Base-by-base conservation (phyloP, 2,113 vertebrate species). In the Sphyrna mokarran region DNA sequence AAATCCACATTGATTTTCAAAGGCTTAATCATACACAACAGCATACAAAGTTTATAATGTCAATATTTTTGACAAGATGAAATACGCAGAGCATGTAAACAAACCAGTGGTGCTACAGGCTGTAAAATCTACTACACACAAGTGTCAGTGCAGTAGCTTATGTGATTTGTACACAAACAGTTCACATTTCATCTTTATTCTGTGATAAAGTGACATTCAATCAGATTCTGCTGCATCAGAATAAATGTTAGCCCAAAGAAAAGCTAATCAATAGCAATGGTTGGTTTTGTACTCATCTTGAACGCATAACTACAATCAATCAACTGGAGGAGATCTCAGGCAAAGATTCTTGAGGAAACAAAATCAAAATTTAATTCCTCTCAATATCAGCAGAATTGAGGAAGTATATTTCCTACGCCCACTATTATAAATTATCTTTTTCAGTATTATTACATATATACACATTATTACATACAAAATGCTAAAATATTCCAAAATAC, bases 141-240 rank as follows among this genome's bases (percentile, higher is more conserved):
- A 95, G 48, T 72, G 69, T 48, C 68, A 54, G 1, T 94, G 22
- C 0, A 69, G 63, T 68, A 94, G 37, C 93, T 70, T 43, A 70
- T 94, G 68, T 95, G 94, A 95, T 72, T 72, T 54, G 68, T 72
- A 13, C 37, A 4, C 37, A 70, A 70, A 37, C 3, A 20, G 70
- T 94, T 70, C 93, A 94, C 68, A 48, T 94, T 94, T 70, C 40
- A 94, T 43, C 22, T 69, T 20, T 13, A 94, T 94, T 94, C 37
- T 94, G 66, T 26, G 23, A 48, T 95, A 72, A 70, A 95, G 54
- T 72, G 33, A 43, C 43, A 95, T 33, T 72, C 6, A 43, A 23
- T 72, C 66, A 48, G 43, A 70, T 70, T 72, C 40, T 76, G 40
- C 29, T 61, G 16, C 23, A 95, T 94, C 37, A n/a, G 33, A 40